Conservation (phyloP, 1,140 invertebrate species). For the Thaumatotibia leucotreta region DNA sequence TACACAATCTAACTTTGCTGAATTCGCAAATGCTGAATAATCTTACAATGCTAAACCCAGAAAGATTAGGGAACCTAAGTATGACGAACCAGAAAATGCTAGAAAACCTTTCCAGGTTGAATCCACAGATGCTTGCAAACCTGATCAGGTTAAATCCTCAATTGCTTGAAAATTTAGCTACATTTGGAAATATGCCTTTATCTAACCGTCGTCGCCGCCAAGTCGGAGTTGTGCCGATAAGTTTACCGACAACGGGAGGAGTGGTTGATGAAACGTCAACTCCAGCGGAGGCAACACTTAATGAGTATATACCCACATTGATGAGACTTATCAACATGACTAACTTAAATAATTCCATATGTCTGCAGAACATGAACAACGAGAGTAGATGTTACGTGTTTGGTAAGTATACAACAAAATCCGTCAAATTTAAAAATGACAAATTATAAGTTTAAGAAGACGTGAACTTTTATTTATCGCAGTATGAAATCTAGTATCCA, state of each 20-base stretch:
- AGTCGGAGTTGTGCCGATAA: not conserved
- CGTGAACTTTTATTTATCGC: no score
- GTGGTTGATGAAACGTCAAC: not conserved
- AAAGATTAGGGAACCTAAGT: not conserved
- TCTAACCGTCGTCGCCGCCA: not conserved
- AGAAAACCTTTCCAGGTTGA: not conserved
- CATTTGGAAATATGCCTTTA: not conserved
- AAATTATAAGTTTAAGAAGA: no score
- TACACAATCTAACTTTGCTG: not conserved
- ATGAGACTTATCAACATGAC: conserved; percentile 1
- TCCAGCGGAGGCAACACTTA: not conserved
- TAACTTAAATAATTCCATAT: not conserved
- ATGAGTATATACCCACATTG: not conserved
- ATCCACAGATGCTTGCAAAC: not conserved
- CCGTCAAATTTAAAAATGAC: no score
- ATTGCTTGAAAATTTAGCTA: not conserved
- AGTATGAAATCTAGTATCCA: no score
- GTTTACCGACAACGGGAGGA: not conserved
- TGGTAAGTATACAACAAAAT: conserved; percentile 30
- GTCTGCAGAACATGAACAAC: conserved; percentile 8
- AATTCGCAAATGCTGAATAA: not conserved
- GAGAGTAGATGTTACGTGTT: conserved; percentile 19
- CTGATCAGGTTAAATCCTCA: not conserved
- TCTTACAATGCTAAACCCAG: not conserved
- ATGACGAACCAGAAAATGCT: not conserved